Evolutionary conservation across 2,797 vertebrate genomes (phyloP), one percentile per base, ranked within the genome.

Genomic region (Lindbergichthys nudifrons): DNA sequence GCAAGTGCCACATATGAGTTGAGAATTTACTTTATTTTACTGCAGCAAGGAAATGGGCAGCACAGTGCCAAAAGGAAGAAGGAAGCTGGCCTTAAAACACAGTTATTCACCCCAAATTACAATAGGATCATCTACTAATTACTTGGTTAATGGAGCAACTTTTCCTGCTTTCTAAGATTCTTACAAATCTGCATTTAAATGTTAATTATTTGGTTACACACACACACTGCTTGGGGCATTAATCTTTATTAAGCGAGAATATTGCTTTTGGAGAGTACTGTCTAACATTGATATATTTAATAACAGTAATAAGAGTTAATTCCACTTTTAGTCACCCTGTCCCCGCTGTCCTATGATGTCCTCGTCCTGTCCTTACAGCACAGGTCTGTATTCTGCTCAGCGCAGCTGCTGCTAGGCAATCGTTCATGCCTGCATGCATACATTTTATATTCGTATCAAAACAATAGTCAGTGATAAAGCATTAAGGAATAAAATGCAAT

Each of bases 391-490:
- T 54, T 75, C 63, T 67, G 64, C 63, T 74, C 56, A 75, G 70
- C 78, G 53, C 75, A 77, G 74, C 70, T 71, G 79, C 69, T 88
- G 82, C 72, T 53, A 77, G 79, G 79, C 85, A 82, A 57, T 74
- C 19, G 12, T 61, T 80, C 64, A 84, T 86, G 80, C 80, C 77
- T 80, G 61, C 82, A 87, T 88, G 83, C 81, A 87, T 81, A 75
- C 82, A 65, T 80, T 86, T 75, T 65, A 79, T 79, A 77, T 80
- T 74, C 59, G 63, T 84, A 87, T 79, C 61, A 64, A 84, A 89
- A 82, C 58, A 65, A 72, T 75, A 81, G 13, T 71, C 42, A 77
- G 30, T 53, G 48, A 79, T 77, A 73, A 78, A 86, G 57, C 46
- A 46, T 73, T 26, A 65, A 78, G 63, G 26, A 72, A 73, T 77